Base-by-base conservation (phyloP, 2,113 vertebrate species). In the Mastomys natalensis region DNA sequence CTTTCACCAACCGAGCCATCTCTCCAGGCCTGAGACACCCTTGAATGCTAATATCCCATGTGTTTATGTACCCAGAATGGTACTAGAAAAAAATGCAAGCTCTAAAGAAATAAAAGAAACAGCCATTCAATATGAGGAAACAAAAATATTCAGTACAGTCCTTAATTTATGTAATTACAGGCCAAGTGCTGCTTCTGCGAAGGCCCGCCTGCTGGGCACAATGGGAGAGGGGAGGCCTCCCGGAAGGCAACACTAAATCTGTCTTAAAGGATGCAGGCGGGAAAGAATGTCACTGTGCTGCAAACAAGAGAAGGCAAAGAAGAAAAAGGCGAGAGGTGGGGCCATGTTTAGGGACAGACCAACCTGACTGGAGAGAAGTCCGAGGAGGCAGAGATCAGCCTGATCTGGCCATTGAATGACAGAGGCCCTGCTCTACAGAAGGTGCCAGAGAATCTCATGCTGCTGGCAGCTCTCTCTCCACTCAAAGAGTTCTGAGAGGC, bases 101-200 rank as follows among this genome's bases (percentile, higher is more conserved):
- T 85, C 51, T 68, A 76, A 64, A 80, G 66, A 91, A 87, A 77
- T 21, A 72, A 43, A 84, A 92, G 43, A 92, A 85, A 64, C 7
- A 86, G 60, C 0, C 8, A 21, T 58, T 70, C 17, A 51, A 66
- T 48, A 72, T 1, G 92, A 81, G 48, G 73, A 93, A 77, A 72
- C 40, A 62, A 55, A 88, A 45, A 43, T 58, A 40, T 68, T 29
- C 26, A 12, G 3, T 29, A 43, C 53, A 12, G 43, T 80, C 22
- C 84, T 87, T 90, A 62, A 87, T 51, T 90, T 55, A 26, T 86
- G 22, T 70, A 84, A 95, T 70, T 74, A 90, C 68, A 58, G 73
- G 73, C 26, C 40, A 78, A 82, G 53, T 68, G 21, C 45, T 60
- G 66, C 66, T 70, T 11, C 17, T 77, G 8, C 17, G 11, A 55